These are phyloP conservation scores for Bursaphelenchus okinawaensis DNA, from an alignment of 2,888 invertebrate species.

Conservation along the genomic window DNA sequence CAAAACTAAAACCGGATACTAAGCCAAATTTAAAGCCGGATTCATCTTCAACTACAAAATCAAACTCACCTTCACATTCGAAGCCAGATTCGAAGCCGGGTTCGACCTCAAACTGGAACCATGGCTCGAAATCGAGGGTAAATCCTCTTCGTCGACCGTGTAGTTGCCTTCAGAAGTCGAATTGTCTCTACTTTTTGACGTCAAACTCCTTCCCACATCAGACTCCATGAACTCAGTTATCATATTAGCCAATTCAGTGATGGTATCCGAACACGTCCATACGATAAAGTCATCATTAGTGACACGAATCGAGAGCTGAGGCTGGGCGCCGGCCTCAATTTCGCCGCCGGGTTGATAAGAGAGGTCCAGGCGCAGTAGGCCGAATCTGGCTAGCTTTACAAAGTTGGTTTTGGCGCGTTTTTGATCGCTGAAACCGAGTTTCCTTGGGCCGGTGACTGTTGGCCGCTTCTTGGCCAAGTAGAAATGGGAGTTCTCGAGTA, in stretches of 20 bases:
- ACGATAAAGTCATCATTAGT: slow-evolving; percentile 22
- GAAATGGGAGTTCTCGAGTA: slow-evolving; percentile 31
- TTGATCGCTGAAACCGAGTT: background rate
- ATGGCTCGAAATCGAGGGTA: background rate
- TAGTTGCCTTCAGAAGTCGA: background rate
- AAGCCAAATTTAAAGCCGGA: too few species aligned
- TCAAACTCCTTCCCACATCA: slow-evolving; percentile 27
- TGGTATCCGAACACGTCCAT: slow-evolving; percentile 54
- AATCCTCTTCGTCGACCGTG: background rate
- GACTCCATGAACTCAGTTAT: slow-evolving; percentile 38
- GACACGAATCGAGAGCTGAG: background rate
- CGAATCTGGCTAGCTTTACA: slow-evolving; percentile 17
- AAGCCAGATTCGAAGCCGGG: too few species aligned
- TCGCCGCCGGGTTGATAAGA: background rate
- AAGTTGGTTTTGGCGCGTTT: slow-evolving; percentile 2
- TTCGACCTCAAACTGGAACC: background rate
- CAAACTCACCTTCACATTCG: too few species aligned
- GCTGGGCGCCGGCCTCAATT: background rate
- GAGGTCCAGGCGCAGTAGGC: slow-evolving; percentile 15
- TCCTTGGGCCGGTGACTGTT: background rate
- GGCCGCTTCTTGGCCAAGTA: slow-evolving; percentile 20
- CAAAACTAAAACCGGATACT: too few species aligned
- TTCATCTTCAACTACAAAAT: too few species aligned
- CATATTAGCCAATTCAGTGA: slow-evolving; percentile 39
- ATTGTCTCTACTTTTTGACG: too few species aligned